Percentiles rank a stretch among this genome's conserved stretches.
Evolutionary conservation across 2,888 invertebrate species (phyloP).

Genomic region (Diabrotica balteata): DNA sequence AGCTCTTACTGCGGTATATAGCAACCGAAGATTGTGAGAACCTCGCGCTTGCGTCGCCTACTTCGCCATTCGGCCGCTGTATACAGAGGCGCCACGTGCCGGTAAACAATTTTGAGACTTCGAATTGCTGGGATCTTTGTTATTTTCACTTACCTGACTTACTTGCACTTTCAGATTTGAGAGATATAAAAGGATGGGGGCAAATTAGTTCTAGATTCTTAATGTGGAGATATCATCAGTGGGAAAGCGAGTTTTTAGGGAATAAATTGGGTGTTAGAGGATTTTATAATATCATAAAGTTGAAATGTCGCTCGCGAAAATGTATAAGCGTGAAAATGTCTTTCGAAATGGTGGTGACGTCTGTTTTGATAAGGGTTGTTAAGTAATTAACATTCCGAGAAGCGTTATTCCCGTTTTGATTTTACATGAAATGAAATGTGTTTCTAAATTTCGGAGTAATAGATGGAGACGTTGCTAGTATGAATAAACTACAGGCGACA

Average conservation of each 20-base stretch:
- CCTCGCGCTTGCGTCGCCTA: slow-evolving; percentile 20
- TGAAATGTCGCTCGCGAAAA: slow-evolving; percentile 13
- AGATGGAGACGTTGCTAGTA: slow-evolving; percentile 4
- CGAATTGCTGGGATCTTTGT: slow-evolving; percentile 24
- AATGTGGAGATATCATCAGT: slow-evolving; percentile 34
- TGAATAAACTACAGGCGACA: too few relatives aligned
- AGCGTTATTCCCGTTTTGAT: slow-evolving; percentile 20
- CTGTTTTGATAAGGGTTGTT: slow-evolving; percentile 32
- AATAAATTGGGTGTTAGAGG: slow-evolving; percentile 12
- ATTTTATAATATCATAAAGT: slow-evolving; percentile 23
- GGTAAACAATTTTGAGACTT: slow-evolving; percentile 14
- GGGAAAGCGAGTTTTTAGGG: slow-evolving; percentile 18
- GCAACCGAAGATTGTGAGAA: slow-evolving; percentile 18
- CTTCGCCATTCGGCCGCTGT: slow-evolving; percentile 16
- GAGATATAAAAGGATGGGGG: slow-evolving; percentile 34
- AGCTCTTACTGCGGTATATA: slow-evolving; percentile 31
- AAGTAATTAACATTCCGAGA: slow-evolving; percentile 28
- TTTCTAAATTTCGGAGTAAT: slow-evolving; percentile 8
- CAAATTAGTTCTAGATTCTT: slow-evolving; percentile 38
- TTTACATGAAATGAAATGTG: slow-evolving; percentile 19
- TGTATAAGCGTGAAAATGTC: slow-evolving; percentile 16
- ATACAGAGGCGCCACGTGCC: slow-evolving; percentile 27
- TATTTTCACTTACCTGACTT: slow-evolving; percentile 35
- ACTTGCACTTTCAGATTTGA: slow-evolving; percentile 37
- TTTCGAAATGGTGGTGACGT: slow-evolving; percentile 26